Conservation (phyloP, 37 sponge, comb jelly and placozoan genomes). For the Corticium candelabrum region DNA sequence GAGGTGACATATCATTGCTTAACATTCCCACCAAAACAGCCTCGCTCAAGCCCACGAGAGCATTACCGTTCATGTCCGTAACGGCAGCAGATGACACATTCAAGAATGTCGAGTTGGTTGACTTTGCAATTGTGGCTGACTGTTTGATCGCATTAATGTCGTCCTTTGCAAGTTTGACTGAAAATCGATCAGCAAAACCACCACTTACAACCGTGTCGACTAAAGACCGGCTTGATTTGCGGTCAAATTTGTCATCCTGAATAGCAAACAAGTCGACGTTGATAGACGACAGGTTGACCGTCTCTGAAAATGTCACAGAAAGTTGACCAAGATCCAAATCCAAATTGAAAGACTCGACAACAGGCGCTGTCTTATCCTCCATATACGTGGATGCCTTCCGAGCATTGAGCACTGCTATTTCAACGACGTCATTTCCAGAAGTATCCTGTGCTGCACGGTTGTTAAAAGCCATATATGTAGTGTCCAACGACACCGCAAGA, state of each 20-base stretch:
- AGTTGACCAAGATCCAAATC: slow-evolving; percentile 52
- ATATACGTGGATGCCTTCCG: slow-evolving; percentile 31
- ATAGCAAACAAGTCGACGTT: neutral
- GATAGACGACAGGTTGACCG: neutral
- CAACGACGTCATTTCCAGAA: slow-evolving; percentile 29
- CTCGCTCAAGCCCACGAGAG: slow-evolving; percentile 11
- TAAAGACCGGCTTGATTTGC: neutral
- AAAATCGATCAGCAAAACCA: neutral
- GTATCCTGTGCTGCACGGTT: slow-evolving; percentile 38
- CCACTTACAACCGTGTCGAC: neutral
- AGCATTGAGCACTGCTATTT: neutral
- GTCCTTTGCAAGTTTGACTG: neutral
- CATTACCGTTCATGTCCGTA: slow-evolving; percentile 46
- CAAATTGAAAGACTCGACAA: slow-evolving; percentile 32
- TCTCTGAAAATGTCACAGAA: slow-evolving; percentile 38
- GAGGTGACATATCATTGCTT: neutral
- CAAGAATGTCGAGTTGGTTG: slow-evolving; percentile 22
- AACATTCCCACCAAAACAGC: neutral
- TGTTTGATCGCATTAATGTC: slow-evolving; percentile 8
- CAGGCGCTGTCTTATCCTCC: slow-evolving; percentile 41
- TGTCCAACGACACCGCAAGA: slow-evolving; percentile 13
- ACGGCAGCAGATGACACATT: slow-evolving; percentile 24
- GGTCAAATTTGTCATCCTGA: neutral
- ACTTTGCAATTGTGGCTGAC: neutral
- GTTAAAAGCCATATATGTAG: slow-evolving; percentile 34